Percentiles rank a stretch among this genome's conserved stretches.
phyloP scores from a whole-genome alignment of 2,113 vertebrate species.

The Labrus mixtus region DNA sequence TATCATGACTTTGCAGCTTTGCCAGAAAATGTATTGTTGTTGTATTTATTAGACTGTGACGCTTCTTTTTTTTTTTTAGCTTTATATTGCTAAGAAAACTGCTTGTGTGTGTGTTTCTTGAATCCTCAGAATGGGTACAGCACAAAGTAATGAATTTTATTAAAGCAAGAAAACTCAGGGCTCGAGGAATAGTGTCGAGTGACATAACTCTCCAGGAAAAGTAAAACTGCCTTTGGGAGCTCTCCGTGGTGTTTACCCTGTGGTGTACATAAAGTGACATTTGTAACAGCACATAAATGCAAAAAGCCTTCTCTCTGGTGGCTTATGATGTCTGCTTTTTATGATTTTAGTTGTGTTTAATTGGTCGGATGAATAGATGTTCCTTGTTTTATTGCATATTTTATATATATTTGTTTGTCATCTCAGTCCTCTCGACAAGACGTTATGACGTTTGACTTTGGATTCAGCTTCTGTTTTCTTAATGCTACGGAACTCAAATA shows the following conservation, averaged over 20 bases:
- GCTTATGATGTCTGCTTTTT: slow-evolving; percentile 1
- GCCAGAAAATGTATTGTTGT: slow-evolving; percentile 26
- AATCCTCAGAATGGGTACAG: slow-evolving; percentile 15
- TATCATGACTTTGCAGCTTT: slow-evolving; percentile 45
- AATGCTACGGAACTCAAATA: slow-evolving; percentile 26
- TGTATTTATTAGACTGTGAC: slow-evolving; percentile 59
- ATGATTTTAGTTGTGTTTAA: slow-evolving; percentile 40
- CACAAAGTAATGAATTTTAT: slow-evolving; percentile 42
- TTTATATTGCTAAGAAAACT: slow-evolving; percentile 20
- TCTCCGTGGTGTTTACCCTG: slow-evolving; percentile 30
- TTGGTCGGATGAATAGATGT: slow-evolving; percentile 30
- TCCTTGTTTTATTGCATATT: slow-evolving; percentile 52
- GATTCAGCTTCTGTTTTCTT: slow-evolving; percentile 22
- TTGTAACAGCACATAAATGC: slow-evolving; percentile 24
- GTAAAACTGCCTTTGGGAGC: slow-evolving; percentile 44
- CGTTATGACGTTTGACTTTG: slow-evolving; percentile 42
- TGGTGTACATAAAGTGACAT: slow-evolving; percentile 36
- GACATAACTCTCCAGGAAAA: slow-evolving; percentile 46
- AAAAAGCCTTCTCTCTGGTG: slow-evolving; percentile 1
- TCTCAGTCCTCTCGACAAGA: slow-evolving; percentile 21
- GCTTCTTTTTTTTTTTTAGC: slow-evolving; percentile 56
- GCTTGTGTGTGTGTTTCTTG: slow-evolving; percentile 4
- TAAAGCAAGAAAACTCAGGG: slow-evolving; percentile 52
- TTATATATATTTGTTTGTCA: slow-evolving; percentile 51
- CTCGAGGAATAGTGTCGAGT: slow-evolving; percentile 37